phyloP scores from a whole-genome alignment of 2,113 vertebrate genomes.

The Ptilonorhynchus violaceus region DNA sequence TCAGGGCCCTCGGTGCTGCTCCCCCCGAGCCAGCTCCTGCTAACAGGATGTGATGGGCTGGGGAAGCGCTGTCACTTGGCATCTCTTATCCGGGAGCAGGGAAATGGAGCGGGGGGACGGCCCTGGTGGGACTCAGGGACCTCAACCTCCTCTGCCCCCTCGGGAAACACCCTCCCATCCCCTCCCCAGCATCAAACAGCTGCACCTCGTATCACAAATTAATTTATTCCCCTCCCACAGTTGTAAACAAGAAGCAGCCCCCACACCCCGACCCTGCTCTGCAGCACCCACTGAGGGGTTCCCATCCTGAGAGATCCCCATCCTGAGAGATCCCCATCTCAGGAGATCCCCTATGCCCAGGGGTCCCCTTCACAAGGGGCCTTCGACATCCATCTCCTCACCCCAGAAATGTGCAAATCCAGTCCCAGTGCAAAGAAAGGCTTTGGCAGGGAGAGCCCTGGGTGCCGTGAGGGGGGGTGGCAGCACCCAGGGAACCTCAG shows the following conservation, averaged over 20 bases:
- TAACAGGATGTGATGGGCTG: slow-evolving; percentile 19
- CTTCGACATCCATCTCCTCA: background rate
- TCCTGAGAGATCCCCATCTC: background rate
- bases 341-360: background rate
- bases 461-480: background rate
- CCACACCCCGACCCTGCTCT: background rate
- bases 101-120: background rate
- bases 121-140: background rate
- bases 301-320: background rate
- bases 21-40: background rate
- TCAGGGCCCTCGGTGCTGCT: background rate
- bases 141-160: background rate
- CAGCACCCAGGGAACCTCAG: background rate
- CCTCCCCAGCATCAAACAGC: background rate
- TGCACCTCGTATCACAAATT: slow-evolving; percentile 30
- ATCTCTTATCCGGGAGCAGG: background rate
- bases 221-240: slow-evolving; percentile 11
- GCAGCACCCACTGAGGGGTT: background rate
- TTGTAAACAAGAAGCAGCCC: slow-evolving; percentile 56
- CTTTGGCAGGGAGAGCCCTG: background rate
- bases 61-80: background rate
- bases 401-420: slow-evolving; percentile 7
- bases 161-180: background rate
- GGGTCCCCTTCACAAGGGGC: background rate
- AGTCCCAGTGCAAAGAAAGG: background rate